phyloP scores from a whole-genome alignment of 37 sponge, comb jelly and placozoan genomes.

The Eunapius fragilis region DNA sequence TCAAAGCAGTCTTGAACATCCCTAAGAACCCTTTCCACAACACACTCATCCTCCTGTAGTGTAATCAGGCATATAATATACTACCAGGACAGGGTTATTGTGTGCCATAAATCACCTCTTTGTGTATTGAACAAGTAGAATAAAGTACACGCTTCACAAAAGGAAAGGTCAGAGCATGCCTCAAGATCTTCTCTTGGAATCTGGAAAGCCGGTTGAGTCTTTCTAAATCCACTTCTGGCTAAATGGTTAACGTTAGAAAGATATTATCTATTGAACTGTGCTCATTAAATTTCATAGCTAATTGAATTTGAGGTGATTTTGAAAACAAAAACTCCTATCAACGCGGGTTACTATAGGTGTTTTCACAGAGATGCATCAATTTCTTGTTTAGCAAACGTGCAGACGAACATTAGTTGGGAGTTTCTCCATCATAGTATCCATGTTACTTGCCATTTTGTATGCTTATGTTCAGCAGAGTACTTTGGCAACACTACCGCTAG shows the following conservation, averaged over 20 bases:
- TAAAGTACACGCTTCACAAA: constrained; percentile 84
- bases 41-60: constrained; percentile 89
- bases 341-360: too few species aligned
- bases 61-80: neutral
- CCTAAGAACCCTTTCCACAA: constrained; percentile 71
- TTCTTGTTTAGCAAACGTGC: too few species aligned
- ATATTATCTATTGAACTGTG: neutral
- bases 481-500: too few species aligned
- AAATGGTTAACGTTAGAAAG: neutral
- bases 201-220: constrained; percentile 55
- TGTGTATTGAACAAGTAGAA: constrained; percentile 95
- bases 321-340: too few species aligned
- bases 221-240: constrained; percentile 10
- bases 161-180: constrained; percentile 92
- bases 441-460: too few species aligned
- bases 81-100: too few species aligned
- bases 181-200: constrained; percentile 78
- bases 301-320: too few species aligned
- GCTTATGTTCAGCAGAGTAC: too few species aligned
- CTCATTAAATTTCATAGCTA: too few species aligned
- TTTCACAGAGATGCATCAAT: too few species aligned
- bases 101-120: constrained; percentile 49
- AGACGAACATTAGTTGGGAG: too few species aligned
- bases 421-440: too few species aligned
- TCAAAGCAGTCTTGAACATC: constrained; percentile 31